Percentiles rank a stretch among this genome's conserved stretches.
Conservation (phyloP, 1,140 invertebrate species). For the Odontomachus brunneus region DNA sequence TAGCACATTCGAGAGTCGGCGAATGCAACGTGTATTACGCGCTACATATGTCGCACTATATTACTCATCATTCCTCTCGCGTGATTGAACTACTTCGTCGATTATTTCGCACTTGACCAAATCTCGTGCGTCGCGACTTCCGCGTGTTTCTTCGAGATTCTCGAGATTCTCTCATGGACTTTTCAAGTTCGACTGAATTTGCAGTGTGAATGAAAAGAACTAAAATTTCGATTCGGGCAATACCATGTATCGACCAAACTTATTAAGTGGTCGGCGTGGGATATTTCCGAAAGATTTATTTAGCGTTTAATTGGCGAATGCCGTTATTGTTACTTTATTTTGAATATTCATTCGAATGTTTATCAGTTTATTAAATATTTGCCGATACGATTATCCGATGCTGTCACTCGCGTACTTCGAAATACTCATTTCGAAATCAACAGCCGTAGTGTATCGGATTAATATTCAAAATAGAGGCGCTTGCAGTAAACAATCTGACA, state of each 20-base stretch:
- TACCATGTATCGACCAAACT: background rate
- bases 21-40: no score
- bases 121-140: no score
- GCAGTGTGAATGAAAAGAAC: no score
- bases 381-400: constrained; percentile 28
- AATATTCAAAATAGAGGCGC: constrained; percentile 36
- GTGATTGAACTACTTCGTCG: no score
- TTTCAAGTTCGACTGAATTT: no score
- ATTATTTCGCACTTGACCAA: no score
- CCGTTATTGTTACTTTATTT: constrained; percentile 1
- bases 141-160: no score
- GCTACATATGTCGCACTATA: no score
- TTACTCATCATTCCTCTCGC: no score
- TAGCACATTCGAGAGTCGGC: no score
- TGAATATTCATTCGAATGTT: constrained; percentile 2
- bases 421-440: constrained; percentile 48
- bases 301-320: background rate
- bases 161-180: no score
- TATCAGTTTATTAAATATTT: constrained; percentile 29
- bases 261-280: background rate
- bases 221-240: no score
- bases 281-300: background rate
- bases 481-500: constrained; percentile 1
- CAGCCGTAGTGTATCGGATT: constrained; percentile 20
- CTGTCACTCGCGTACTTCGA: background rate